These are phyloP conservation scores for Machimus rusticus DNA, from an alignment of 2,888 invertebrate species.

Conservation along the genomic window DNA sequence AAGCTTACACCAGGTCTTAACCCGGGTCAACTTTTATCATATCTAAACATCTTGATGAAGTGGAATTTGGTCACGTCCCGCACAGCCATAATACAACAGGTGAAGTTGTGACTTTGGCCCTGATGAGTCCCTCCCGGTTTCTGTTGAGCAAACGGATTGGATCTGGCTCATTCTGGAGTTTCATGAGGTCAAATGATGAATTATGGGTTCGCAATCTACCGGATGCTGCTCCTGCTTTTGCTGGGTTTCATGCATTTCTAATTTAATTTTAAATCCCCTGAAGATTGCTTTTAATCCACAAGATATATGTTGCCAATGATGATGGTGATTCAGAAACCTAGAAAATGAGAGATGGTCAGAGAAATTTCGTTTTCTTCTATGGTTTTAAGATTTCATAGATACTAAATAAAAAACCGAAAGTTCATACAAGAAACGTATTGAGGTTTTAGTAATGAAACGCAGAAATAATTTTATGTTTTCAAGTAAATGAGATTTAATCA, in stretches of 20 bases:
- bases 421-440: too few relatives aligned
- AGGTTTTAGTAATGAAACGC: too few relatives aligned
- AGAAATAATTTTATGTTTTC: too few relatives aligned
- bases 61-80: neutral
- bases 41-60: neutral
- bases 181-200: neutral
- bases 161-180: neutral
- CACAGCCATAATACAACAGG: neutral
- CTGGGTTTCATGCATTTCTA: neutral
- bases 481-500: too few relatives aligned
- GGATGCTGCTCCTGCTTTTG: neutral
- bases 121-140: neutral
- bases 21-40: neutral
- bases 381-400: neutral
- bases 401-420: neutral
- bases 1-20: neutral
- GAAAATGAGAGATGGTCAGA: neutral
- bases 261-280: neutral
- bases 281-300: neutral
- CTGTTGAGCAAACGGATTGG: neutral
- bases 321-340: neutral
- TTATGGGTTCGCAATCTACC: neutral
- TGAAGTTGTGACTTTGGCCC: neutral
- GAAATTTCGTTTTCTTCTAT: neutral
- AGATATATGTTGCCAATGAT: neutral